These are phyloP conservation scores for Dunckerocampus dactyliophorus DNA, from an alignment of 2,113 vertebrate genomes.

Conservation along the genomic window DNA sequence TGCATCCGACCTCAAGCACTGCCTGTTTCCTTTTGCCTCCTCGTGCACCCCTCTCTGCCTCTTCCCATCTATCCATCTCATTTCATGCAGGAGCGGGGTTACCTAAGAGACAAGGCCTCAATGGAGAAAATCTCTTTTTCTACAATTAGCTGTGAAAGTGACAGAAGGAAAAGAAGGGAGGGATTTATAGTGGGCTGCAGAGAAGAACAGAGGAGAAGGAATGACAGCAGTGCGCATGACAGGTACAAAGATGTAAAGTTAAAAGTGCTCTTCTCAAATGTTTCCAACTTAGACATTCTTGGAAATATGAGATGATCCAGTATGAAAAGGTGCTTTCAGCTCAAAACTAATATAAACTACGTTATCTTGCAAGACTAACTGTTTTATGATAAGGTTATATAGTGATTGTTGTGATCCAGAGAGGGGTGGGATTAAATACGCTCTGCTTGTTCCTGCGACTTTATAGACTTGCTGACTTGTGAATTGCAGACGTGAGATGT, in stretches of 20 bases:
- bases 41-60: slow-evolving; percentile 49
- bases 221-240: slow-evolving; percentile 49
- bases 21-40: slow-evolving; percentile 51
- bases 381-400: background rate
- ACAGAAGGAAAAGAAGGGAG: slow-evolving; percentile 56
- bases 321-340: background rate
- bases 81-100: slow-evolving; percentile 80
- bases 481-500: too few relatives aligned
- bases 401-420: too few relatives aligned
- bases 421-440: too few relatives aligned
- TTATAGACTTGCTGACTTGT: too few relatives aligned
- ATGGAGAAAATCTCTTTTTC: slow-evolving; percentile 77
- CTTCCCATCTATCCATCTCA: slow-evolving; percentile 70
- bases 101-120: slow-evolving; percentile 76
- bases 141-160: slow-evolving; percentile 76
- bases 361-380: background rate
- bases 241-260: slow-evolving; percentile 48
- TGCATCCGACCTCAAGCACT: slow-evolving; percentile 56
- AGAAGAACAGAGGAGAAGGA: slow-evolving; percentile 24
- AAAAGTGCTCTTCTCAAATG: slow-evolving; percentile 4
- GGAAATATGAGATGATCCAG: background rate
- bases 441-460: too few relatives aligned
- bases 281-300: slow-evolving; percentile 4
- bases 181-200: slow-evolving; percentile 38
- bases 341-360: background rate